Conservation (phyloP, 1,140 invertebrate species). For the Heliconius hermathena region DNA sequence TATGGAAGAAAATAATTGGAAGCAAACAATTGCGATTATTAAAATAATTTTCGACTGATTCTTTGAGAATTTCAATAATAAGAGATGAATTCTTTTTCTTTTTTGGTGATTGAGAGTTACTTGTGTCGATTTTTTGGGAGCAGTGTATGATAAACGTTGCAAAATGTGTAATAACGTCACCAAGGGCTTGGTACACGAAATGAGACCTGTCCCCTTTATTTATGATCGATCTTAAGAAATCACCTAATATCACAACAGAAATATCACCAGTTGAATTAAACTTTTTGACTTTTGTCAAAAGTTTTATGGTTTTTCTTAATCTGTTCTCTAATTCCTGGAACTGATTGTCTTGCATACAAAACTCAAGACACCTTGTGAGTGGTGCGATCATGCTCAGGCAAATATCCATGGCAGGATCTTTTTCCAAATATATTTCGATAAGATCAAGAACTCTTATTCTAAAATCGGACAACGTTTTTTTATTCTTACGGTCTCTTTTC, state of each 20-base stretch:
- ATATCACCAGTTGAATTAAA: conserved; percentile 83
- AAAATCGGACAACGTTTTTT: conserved; percentile 86
- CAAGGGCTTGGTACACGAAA: conserved; percentile 86
- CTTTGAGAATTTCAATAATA: conserved; percentile 78
- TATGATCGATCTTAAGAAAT: conserved; percentile 83
- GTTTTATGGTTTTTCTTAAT: conserved; percentile 84
- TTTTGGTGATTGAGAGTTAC: conserved; percentile 56
- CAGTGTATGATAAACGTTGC: conserved; percentile 86
- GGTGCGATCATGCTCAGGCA: conserved; percentile 86
- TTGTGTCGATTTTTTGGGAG: conserved; percentile 73
- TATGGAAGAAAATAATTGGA: conserved; percentile 85
- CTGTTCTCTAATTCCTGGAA: conserved; percentile 86
- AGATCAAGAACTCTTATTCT: conserved; percentile 87
- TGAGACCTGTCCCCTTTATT: conserved; percentile 85
- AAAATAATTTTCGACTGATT: conserved; percentile 83
- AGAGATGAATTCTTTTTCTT: conserved; percentile 62
- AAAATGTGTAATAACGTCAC: conserved; percentile 85
- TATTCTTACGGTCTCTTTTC: conserved; percentile 86
- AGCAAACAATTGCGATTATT: conserved; percentile 84
- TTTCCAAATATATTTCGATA: conserved; percentile 87
- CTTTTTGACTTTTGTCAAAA: conserved; percentile 83
- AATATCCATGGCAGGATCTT: conserved; percentile 84
- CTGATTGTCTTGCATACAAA: conserved; percentile 85
- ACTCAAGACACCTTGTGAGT: conserved; percentile 85
- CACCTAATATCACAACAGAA: conserved; percentile 81